Percentiles rank a stretch among this genome's conserved stretches.
These are phyloP conservation scores for Campylorhamphus procurvoides DNA, from an alignment of 2,113 vertebrate genomes.

Conservation along the genomic window DNA sequence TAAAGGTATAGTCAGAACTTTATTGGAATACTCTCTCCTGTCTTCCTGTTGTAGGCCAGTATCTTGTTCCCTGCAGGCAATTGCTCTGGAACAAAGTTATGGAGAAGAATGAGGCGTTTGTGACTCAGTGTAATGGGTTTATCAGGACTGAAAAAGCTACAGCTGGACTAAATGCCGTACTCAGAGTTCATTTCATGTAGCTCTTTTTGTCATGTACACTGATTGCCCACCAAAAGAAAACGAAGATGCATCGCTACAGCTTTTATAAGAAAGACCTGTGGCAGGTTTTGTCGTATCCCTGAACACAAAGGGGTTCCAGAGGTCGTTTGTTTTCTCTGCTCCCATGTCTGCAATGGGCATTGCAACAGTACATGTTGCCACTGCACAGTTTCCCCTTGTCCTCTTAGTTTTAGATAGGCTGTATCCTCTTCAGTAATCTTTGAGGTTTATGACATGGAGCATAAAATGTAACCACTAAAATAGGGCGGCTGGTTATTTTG, in stretches of 20 bases:
- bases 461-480: not conserved
- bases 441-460: not conserved
- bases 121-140: not conserved
- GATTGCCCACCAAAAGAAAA: not conserved
- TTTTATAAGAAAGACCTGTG: not conserved
- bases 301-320: not conserved
- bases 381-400: not conserved
- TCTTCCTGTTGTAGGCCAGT: not conserved
- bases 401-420: not conserved
- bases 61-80: not conserved
- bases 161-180: not conserved
- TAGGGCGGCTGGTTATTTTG: not conserved
- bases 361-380: not conserved
- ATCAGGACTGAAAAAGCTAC: not conserved
- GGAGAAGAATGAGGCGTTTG: not conserved
- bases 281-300: not conserved
- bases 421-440: not conserved
- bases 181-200: not conserved
- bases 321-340: not conserved
- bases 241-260: not conserved
- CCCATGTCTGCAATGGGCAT: not conserved
- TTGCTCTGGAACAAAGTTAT: not conserved
- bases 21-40: not conserved
- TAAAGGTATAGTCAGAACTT: slow-evolving; percentile 9
- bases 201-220: not conserved